Evolutionary conservation across 2,113 vertebrate genomes (phyloP), one percentile per base, ranked within the genome.

Genomic region (Thunnus maccoyii): DNA sequence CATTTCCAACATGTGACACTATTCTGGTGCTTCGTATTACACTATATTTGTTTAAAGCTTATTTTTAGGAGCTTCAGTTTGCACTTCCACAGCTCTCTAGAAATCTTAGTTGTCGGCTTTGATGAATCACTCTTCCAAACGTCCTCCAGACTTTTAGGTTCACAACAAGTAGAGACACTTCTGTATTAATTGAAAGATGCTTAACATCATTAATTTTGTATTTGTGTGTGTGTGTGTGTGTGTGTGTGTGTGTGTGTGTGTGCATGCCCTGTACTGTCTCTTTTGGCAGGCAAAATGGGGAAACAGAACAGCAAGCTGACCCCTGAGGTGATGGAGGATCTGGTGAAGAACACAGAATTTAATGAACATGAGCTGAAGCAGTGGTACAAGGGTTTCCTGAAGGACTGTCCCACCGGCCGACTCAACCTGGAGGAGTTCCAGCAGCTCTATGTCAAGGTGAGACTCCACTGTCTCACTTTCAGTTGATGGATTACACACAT

Each of bases 271-370:
- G 54, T 66, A 27, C 9, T 4, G 32, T 17, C 18, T 3, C 58
- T 25, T 65, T 15, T 22, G 18, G 25, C 73, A 94, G 94, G 86
- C 88, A 91, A 85, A 86, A 94, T 94, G 93, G 94, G 93, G 88
- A 94, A 99, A 91, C 97, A 99, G 89, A 99, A 98, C 86, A 99
- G 97, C 95, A 99, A 99, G 89, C 96, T 99, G 93, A 97, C 97
- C 89, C 97, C 97, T n/a, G 97, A 99, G 92, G 97, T 98, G 89
- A 98, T 99, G 97, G 97, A 98, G 84, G 97, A 99, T 89, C 96
- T 99, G 94, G 97, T 99, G 94, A 99, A 92, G 90, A 94, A 78
- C 81, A 98, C 97, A 14, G 97, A 98, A 92, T 98, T 98, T 93
- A 98, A 98, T 1, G 97, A 98, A 82, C 97, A 98, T 0, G 97